Evolutionary conservation across 2,888 invertebrate genomes (phyloP).

Genomic region (Chironomus riparius): DNA sequence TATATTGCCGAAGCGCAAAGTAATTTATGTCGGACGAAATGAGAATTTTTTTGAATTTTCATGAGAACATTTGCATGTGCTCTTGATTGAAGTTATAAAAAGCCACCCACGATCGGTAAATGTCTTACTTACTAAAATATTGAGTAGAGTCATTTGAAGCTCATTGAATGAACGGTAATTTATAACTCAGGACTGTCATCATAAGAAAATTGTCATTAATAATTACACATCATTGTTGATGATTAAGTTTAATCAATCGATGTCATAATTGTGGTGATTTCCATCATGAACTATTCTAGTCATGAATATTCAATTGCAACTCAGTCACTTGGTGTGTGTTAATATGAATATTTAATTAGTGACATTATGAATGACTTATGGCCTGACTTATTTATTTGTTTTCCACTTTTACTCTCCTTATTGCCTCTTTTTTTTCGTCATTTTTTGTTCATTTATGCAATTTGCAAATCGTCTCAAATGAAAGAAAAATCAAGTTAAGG

Average conservation of each 20-base stretch:
- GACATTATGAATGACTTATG: background rate
- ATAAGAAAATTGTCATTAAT: background rate
- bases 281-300: background rate
- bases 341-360: slow-evolving; percentile 12
- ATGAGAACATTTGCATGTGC: slow-evolving; percentile 25
- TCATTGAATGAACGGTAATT: background rate
- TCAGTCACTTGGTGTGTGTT: slow-evolving; percentile 6
- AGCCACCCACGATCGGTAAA: too few relatives aligned
- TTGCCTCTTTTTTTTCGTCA: too few relatives aligned
- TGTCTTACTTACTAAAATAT: too few relatives aligned
- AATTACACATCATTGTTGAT: background rate
- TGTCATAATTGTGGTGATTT: slow-evolving; percentile 3
- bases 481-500: too few relatives aligned
- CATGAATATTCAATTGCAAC: slow-evolving; percentile 14
- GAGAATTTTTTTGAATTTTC: slow-evolving; percentile 4
- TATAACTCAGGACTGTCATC: background rate
- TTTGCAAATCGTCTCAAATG: too few relatives aligned
- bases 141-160: background rate
- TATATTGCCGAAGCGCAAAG: background rate
- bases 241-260: slow-evolving; percentile 8
- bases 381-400: too few relatives aligned
- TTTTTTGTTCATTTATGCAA: too few relatives aligned
- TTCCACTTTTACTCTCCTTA: too few relatives aligned
- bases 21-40: background rate
- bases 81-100: background rate